Evolutionary conservation across 2,888 invertebrate species (phyloP).

Genomic region (Gibbula magus): DNA sequence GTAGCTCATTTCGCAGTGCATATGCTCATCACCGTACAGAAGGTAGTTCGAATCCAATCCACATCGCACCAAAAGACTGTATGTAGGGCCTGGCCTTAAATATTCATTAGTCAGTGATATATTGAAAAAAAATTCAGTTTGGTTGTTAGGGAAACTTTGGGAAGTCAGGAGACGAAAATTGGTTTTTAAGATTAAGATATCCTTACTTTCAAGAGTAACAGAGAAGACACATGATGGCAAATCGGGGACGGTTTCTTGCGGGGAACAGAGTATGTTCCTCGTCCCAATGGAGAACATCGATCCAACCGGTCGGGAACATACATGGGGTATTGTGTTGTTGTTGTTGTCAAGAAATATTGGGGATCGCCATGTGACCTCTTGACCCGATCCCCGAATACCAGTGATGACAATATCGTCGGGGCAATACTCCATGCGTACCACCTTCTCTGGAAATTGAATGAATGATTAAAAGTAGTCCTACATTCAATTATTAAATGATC

Average conservation of each 20-base stretch:
- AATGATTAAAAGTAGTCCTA: background rate
- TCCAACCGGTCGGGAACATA: conserved; percentile 42
- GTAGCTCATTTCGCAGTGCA: too few relatives aligned
- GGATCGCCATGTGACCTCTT: conserved; percentile 39
- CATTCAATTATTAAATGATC: background rate
- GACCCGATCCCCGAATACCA: conserved; percentile 27
- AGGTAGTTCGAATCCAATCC: too few relatives aligned
- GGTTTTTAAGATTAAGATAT: background rate
- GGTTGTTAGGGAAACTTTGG: too few relatives aligned
- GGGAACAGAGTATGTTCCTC: conserved; percentile 42
- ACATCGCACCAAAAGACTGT: too few relatives aligned
- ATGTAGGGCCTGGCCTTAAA: too few relatives aligned
- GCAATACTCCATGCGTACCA: conserved; percentile 36
- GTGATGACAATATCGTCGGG: conserved; percentile 35
- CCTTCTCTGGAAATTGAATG: conserved; percentile 34
- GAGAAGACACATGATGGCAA: conserved; percentile 39
- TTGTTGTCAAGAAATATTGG: conserved; percentile 44
- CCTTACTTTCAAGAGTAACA: conserved; percentile 41
- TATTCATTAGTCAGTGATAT: too few relatives aligned
- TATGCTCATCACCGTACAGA: too few relatives aligned
- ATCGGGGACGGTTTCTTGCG: conserved; percentile 27
- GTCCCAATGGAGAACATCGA: conserved; percentile 39
- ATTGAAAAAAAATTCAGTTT: too few relatives aligned
- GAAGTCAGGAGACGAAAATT: too few relatives aligned
- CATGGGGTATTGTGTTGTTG: conserved; percentile 33